Evolutionary conservation across 2,797 vertebrate species (phyloP), one percentile per base, ranked within the genome.

Genomic region (Synaphobranchus kaupii): DNA sequence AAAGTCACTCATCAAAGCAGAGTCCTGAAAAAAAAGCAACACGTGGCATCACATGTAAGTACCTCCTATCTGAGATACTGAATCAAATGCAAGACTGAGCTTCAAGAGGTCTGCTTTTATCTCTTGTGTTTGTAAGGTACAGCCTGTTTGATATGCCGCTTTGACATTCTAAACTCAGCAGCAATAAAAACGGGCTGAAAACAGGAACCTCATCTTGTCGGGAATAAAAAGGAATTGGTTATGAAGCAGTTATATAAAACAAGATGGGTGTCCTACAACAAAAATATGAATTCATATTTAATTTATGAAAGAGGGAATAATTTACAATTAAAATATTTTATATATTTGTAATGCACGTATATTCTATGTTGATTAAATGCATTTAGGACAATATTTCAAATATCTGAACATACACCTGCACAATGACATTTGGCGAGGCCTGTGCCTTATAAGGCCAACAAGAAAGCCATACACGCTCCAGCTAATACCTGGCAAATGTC

Each of bases 131-230:
- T 34, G 68, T 71, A 13, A 34, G 68, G 68, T 71, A 34, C 68
- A 71, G 68, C 68, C 73, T 78, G 73, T 78, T 78, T 78, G 15
- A 78, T 78, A 78, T 44, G 73, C 73, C 73, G 39, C 34, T 78
- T 78, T 78, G 34, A 47, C 68, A 71, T 71, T 78, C 39, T 47
- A 22, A 78, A 78, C 34, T 22, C 73, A 44, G 34, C 17, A 44
- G 73, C 34, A 78, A 47, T 78, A 78, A 47, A 78, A 44, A 44
- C 31, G 4, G 73, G 5, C 34, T 78, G 73, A 78, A 44, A 78
- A 47, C 17, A 78, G 73, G 34, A 78, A 78, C 34, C 34, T 47
- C 15, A 22, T 78, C 73, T 39, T 78, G 34, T 78, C 17, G 13
- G 39, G 39, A 78, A 78, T 39, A 78, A 78, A 78, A 47, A 47